A percentile compares a stretch with the other conserved stretches of the same genome.
phyloP scores from a whole-genome alignment of 2,113 vertebrate genomes.

The Cyprinodon tularosa region DNA sequence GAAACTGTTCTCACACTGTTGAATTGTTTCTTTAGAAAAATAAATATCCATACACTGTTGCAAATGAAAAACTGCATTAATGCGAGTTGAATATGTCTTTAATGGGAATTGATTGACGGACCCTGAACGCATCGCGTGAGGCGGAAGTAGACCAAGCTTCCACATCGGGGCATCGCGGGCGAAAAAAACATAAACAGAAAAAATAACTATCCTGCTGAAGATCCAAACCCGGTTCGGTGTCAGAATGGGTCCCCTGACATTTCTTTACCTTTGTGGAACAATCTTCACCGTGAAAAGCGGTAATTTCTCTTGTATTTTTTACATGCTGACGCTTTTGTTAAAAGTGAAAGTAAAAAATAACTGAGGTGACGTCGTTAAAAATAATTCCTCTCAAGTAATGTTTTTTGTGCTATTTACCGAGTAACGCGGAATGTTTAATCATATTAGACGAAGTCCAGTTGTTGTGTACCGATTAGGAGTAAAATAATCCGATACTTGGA shows the following conservation, averaged over 20 bases:
- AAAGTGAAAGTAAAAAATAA: constrained; percentile 8
- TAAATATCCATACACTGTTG: no score
- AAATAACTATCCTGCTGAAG: background rate
- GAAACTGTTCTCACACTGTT: no score
- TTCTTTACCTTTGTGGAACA: accelerated
- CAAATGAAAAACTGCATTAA: no score
- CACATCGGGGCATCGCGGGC: background rate
- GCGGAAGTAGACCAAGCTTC: background rate
- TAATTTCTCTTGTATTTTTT: background rate
- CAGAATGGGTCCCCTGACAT: background rate
- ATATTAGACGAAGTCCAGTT: background rate
- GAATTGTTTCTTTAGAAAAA: no score
- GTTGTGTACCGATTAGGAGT: no score
- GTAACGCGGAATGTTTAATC: background rate
- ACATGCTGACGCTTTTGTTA: background rate
- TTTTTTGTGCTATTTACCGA: background rate
- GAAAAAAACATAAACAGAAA: background rate
- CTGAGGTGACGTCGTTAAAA: background rate
- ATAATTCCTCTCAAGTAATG: background rate
- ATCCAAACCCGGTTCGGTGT: background rate
- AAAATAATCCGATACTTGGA: background rate
- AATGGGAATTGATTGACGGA: background rate
- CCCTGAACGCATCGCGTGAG: background rate
- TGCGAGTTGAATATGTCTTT: no score
- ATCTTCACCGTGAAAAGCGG: background rate